These are phyloP conservation scores for Zelleria hepariella DNA, from an alignment of 2,888 invertebrate genomes.

Conservation along the genomic window DNA sequence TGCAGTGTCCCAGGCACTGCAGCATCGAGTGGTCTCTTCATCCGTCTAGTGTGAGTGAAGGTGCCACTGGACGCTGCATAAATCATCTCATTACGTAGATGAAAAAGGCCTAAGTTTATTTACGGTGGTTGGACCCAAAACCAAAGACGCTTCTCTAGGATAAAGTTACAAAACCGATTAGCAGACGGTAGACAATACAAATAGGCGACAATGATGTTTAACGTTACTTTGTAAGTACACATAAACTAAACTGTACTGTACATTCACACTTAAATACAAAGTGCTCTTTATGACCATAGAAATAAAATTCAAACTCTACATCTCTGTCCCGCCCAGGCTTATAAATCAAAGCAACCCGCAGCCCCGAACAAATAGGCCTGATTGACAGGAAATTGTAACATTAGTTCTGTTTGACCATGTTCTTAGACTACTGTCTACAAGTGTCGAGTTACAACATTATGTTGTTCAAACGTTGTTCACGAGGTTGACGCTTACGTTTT, in stretches of 20 bases:
- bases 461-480: not conserved
- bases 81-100: too few relatives aligned
- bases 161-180: conserved; percentile 13
- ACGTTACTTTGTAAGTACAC: not conserved
- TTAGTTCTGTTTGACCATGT: conserved; percentile 39
- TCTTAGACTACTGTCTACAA: conserved; percentile 28
- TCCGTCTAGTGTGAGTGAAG: too few relatives aligned
- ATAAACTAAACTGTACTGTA: not conserved
- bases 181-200: conserved; percentile 18
- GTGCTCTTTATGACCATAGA: not conserved
- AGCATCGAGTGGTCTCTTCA: too few relatives aligned
- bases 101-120: too few relatives aligned
- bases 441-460: not conserved
- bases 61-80: too few relatives aligned
- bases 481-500: too few relatives aligned
- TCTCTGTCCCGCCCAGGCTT: not conserved
- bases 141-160: not conserved
- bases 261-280: not conserved
- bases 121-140: not conserved
- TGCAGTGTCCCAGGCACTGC: too few relatives aligned
- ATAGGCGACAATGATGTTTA: conserved; percentile 20
- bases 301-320: not conserved
- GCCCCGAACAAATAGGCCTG: conserved; percentile 28
- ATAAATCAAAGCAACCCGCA: not conserved
- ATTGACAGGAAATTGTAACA: conserved; percentile 58